Evolutionary conservation across 2,888 invertebrate species (phyloP), one percentile per base, ranked within the genome.

Genomic region (Drosophila lutescens): DNA sequence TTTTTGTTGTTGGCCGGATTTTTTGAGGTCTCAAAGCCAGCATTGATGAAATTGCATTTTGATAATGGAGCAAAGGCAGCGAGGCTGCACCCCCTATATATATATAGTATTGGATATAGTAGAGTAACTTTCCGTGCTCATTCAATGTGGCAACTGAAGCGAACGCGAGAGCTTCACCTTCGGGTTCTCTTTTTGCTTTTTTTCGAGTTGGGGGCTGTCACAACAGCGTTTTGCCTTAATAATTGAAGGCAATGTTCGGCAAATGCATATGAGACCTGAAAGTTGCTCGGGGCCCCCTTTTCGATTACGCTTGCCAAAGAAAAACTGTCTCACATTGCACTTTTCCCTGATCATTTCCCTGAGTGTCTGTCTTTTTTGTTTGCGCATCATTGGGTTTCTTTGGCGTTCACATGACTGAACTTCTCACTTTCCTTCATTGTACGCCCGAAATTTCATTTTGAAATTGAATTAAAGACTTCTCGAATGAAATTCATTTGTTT

Each of bases 11-110:
- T 62, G 71, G 62, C 36, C 40, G 71, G 71, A 71, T 71, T 71
- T 70, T 73, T 58, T 58, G 73, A 63, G 71, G 71, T 73, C 67
- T 56, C 73, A 73, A 73, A 73, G 73, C 67, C 67, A 57, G 66
- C 69, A 75, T 79, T 83, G 81, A 77, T 80, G 66, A 67, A 72
- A 84, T 77, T 80, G 77, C 74, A 80, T 83, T 74, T 80, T 80
- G 79, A 79, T 75, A 79, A 80, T 75, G 69, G 77, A 63, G 65
- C 53, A 50, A 46, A 61, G 68, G 61, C 43, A 59, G 49, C 53
- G 4, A 13, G 40, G 38, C 47, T 36, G n/a, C 38, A 40, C 51
- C 59, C 20, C 44, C 40, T 40, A 50, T 6, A 23, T 30, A 26
- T 26, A 46, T 26, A 44, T 30, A 8, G 30, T 30, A 30, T 30